phyloP scores from a whole-genome alignment of 2,113 vertebrate genomes.

The Myrmecophaga tridactyla region DNA sequence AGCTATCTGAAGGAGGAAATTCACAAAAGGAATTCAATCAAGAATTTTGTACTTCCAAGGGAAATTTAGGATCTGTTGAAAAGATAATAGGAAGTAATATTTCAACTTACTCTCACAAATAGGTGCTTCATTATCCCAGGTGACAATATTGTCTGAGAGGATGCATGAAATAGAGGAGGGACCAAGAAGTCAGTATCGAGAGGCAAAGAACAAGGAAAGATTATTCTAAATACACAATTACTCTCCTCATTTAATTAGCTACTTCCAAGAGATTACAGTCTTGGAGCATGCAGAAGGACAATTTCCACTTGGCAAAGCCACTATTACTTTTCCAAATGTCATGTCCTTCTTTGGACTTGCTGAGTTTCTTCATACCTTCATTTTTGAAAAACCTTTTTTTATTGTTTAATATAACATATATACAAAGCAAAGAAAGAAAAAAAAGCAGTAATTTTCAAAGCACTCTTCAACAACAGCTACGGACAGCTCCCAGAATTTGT shows the following conservation, averaged over 20 bases:
- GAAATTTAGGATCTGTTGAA: background rate
- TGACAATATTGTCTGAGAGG: background rate
- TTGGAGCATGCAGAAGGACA: background rate
- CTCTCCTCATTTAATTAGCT: background rate
- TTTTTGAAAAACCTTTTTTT: no score
- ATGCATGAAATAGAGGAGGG: background rate
- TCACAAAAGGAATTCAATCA: background rate
- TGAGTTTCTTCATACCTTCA: background rate
- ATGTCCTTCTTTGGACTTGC: background rate
- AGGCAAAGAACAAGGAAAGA: background rate
- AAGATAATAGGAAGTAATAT: background rate
- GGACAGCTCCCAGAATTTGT: no score
- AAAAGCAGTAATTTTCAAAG: no score
- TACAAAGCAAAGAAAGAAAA: no score
- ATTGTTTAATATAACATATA: no score
- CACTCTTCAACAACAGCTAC: no score
- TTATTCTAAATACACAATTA: background rate
- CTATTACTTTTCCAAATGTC: background rate
- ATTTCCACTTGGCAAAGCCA: background rate
- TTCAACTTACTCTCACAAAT: constrained; percentile 54
- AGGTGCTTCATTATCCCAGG: constrained; percentile 29
- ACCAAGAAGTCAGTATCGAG: constrained; percentile 52
- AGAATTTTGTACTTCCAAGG: background rate
- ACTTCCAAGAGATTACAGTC: background rate
- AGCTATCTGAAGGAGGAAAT: background rate